Base-by-base conservation (phyloP, 2,888 invertebrate genomes). In the Ypsolopha sequella region DNA sequence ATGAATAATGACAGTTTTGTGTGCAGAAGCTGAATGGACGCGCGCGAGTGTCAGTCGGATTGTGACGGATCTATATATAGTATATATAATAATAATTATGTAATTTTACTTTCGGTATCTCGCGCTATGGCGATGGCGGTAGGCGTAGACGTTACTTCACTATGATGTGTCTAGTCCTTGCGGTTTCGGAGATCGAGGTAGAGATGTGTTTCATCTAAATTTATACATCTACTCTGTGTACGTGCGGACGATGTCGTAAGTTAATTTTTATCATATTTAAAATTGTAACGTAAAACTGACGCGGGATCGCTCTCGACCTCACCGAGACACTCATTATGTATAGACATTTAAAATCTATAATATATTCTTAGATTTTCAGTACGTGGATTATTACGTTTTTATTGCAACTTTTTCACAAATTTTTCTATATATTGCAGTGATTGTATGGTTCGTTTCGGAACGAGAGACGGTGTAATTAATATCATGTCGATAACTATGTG, bases 311-410 rank as follows among this genome's bases (percentile, higher is more conserved):
- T 7, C 13, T n/a, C 50, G 14, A 43, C 14, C 78, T 76, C 74
- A 76, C 75, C 74, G 75, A 78, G 79, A 76, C 75, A 75, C 82
- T 79, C 80, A 80, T 80, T 80, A 80, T 82, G 82, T 84, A 84
- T 84, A 82, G 85, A 85, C 84, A 76, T 84, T 82, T 79, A 76
- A 81, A 81, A 82, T 82, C 80, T 82, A 82, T 81, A 80, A 81
- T 84, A 82, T 85, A 84, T 82, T 84, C 84, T 84, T 81, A 82
- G 82, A 84, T 70, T 80, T 82, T 82, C 82, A 77, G 76, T 84
- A 82, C 76, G 81, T 82, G 80, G 68, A 79, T 71, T 82, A 44
- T 84, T 82, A 82, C 74, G 80, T 84, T 84, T 80, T 75, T 77
- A 77, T 75, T 70, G 80, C 81, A 41, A 81, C 68, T 80, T 82